Percentiles rank a stretch among this genome's conserved stretches.
These are phyloP conservation scores for Ciona savignyi DNA, from an alignment of 23 tunicate species.

Conservation along the genomic window DNA sequence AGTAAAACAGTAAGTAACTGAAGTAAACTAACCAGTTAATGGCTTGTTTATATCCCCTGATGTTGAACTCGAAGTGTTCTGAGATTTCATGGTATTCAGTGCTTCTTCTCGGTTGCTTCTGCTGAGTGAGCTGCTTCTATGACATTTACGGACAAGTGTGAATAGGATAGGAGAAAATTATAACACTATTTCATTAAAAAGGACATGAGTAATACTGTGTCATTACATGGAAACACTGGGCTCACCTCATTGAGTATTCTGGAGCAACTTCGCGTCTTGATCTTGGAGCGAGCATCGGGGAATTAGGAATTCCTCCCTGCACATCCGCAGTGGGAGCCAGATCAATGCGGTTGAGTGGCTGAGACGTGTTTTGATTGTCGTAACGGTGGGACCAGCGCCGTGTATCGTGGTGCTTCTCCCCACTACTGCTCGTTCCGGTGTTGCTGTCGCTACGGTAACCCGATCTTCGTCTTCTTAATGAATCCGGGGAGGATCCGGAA, in stretches of 20 bases:
- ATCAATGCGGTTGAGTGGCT: slow-evolving; percentile 64
- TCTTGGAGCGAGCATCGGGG: slow-evolving; percentile 75
- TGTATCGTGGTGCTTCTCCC: not conserved
- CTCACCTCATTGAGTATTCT: slow-evolving; percentile 37
- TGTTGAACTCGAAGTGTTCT: slow-evolving; percentile 55
- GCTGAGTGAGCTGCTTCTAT: slow-evolving; percentile 18
- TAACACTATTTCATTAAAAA: not conserved
- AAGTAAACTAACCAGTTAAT: slow-evolving; percentile 44
- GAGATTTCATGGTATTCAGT: slow-evolving; percentile 49
- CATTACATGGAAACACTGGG: not conserved
- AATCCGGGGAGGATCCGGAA: slow-evolving; percentile 17
- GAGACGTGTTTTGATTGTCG: slow-evolving; percentile 15
- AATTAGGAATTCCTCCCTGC: slow-evolving; percentile 6
- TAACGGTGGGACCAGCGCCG: slow-evolving; percentile 6
- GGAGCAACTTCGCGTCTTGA: slow-evolving; percentile 64
- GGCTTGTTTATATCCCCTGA: slow-evolving; percentile 64
- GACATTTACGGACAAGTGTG: not conserved
- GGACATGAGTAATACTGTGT: not conserved
- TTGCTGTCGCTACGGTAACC: slow-evolving; percentile 5
- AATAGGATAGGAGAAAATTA: not conserved
- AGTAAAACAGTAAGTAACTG: too few species aligned
- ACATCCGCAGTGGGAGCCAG: slow-evolving; percentile 30
- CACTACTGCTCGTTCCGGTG: not conserved
- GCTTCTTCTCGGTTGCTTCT: slow-evolving; percentile 18
- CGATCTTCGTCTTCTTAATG: not conserved